Evolutionary conservation across 2,113 vertebrate species (phyloP).

Genomic region (Vulpes vulpes): DNA sequence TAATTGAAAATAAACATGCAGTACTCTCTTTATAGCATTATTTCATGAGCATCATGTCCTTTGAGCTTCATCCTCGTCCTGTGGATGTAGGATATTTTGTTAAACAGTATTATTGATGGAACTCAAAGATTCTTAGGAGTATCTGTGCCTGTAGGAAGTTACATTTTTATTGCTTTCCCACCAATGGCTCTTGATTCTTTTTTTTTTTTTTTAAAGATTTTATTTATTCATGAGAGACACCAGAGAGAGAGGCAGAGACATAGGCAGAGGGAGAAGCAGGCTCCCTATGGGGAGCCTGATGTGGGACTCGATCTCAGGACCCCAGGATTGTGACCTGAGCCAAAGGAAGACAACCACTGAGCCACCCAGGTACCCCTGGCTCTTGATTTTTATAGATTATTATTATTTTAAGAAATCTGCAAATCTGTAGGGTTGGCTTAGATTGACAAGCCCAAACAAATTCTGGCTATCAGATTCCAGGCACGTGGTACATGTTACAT

Average conservation of each 20-base stretch:
- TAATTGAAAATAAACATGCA: conserved; percentile 42
- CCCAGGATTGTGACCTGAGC: too few species aligned
- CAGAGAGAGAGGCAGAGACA: too few species aligned
- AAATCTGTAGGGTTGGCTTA: background rate
- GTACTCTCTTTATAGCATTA: background rate
- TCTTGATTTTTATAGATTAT: background rate
- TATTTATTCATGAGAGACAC: too few species aligned
- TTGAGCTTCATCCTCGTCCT: background rate
- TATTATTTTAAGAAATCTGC: background rate
- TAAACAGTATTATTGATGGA: background rate
- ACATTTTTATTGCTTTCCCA: background rate
- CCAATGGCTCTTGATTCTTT: background rate
- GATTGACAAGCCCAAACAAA: background rate
- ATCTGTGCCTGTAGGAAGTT: background rate
- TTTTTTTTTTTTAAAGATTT: too few species aligned
- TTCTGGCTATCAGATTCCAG: background rate
- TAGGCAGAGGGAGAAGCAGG: too few species aligned
- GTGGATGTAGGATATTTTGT: background rate
- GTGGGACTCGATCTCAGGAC: too few species aligned
- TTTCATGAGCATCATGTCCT: background rate
- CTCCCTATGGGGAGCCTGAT: too few species aligned
- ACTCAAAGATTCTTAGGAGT: background rate
- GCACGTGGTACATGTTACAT: background rate
- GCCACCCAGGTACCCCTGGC: background rate
- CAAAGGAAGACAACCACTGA: too few species aligned